phyloP scores from a whole-genome alignment of 2,888 invertebrate genomes.

The Crocallis elinguaria region DNA sequence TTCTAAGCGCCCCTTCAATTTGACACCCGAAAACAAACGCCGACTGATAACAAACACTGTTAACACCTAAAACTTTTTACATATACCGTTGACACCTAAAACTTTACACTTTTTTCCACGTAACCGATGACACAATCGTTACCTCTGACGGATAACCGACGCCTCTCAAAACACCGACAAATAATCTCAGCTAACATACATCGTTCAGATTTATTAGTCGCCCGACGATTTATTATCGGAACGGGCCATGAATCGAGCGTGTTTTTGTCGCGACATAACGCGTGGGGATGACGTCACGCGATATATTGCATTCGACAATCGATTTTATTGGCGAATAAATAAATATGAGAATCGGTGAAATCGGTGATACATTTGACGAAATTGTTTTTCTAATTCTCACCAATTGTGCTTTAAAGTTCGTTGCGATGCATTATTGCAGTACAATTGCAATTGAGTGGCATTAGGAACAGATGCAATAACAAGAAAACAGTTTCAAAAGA shows the following conservation, averaged over 20 bases:
- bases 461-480: too few relatives aligned
- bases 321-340: slow-evolving; percentile 57
- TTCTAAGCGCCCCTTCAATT: neutral
- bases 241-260: slow-evolving; percentile 55
- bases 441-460: too few relatives aligned
- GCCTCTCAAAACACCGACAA: slow-evolving; percentile 41
- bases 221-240: slow-evolving; percentile 56
- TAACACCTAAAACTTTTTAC: slow-evolving; percentile 11
- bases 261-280: slow-evolving; percentile 58
- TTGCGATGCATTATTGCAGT: too few relatives aligned
- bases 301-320: slow-evolving; percentile 46
- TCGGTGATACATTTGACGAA: too few relatives aligned
- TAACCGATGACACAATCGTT: slow-evolving; percentile 22
- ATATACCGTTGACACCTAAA: slow-evolving; percentile 3
- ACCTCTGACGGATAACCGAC: slow-evolving; percentile 26
- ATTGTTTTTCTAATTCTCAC: too few relatives aligned
- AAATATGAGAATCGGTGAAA: slow-evolving; percentile 51
- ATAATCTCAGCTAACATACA: slow-evolving; percentile 55
- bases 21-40: neutral
- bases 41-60: slow-evolving; percentile 17
- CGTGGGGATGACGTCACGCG: slow-evolving; percentile 51
- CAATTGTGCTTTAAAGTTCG: neutral
- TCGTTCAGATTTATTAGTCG: slow-evolving; percentile 53
- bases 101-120: slow-evolving; percentile 4
- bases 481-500: too few relatives aligned